Conservation (phyloP, 2,888 invertebrate species). For the Ferrisia virgata region DNA sequence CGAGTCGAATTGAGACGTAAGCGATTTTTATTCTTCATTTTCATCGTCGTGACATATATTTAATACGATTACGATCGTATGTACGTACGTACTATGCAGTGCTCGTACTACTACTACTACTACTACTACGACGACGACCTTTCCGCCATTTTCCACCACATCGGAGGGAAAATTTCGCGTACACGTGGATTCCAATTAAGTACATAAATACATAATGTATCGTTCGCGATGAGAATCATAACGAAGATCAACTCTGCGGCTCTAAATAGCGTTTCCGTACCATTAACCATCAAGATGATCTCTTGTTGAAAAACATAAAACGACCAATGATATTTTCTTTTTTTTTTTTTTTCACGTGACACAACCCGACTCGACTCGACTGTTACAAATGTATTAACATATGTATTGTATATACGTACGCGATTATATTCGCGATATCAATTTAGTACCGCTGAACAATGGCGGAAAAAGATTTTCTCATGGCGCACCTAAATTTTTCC, state of each 20-base stretch:
- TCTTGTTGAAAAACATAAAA: not conserved
- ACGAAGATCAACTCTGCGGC: not conserved
- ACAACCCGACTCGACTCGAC: too few species aligned
- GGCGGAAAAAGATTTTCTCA: not conserved
- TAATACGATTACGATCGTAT: too few species aligned
- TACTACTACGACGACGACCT: not conserved
- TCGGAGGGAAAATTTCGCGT: not conserved
- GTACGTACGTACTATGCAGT: too few species aligned
- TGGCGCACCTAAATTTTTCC: not conserved
- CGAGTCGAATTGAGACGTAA: not conserved
- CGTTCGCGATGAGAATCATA: not conserved
- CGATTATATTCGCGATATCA: not conserved
- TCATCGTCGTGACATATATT: not conserved
- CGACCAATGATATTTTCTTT: not conserved
- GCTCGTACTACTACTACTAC: too few species aligned
- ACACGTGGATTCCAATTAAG: conserved; percentile 2
- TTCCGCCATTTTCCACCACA: not conserved
- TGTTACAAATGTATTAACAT: too few species aligned
- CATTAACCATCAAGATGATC: not conserved
- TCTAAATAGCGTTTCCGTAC: not conserved
- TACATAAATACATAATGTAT: too few species aligned
- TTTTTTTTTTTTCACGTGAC: not conserved
- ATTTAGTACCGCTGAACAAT: not conserved
- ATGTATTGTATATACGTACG: too few species aligned
- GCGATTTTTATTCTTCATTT: not conserved